phyloP scores from a whole-genome alignment of 2,888 invertebrate genomes.

The Meiosimyza platycephala region DNA sequence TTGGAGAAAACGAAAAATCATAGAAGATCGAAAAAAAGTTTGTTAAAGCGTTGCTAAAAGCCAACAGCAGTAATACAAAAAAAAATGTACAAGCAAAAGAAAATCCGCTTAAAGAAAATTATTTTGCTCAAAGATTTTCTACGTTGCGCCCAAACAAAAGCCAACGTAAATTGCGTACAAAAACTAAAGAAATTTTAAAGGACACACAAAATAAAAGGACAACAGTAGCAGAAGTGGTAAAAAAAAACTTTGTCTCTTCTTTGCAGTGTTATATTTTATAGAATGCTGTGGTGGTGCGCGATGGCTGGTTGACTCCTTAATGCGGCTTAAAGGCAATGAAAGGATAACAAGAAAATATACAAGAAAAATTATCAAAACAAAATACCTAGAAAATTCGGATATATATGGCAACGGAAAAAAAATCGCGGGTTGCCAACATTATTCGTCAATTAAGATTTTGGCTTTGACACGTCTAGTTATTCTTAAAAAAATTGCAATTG shows the following conservation, averaged over 20 bases:
- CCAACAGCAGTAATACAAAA: constrained; percentile 37
- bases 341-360: constrained; percentile 35
- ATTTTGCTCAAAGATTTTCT: constrained; percentile 53
- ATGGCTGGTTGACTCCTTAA: constrained; percentile 20
- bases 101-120: constrained; percentile 64
- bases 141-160: constrained; percentile 36
- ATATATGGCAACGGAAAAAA: no score
- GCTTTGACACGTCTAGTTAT: no score
- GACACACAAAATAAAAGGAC: background rate
- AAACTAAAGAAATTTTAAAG: constrained; percentile 4
- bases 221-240: background rate
- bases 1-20: constrained; percentile 13
- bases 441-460: no score
- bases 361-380: constrained; percentile 21
- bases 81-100: constrained; percentile 38
- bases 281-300: background rate
- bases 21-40: background rate
- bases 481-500: no score
- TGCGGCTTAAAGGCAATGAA: constrained; percentile 36
- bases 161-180: background rate
- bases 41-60: no score
- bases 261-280: background rate
- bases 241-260: no score
- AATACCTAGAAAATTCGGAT: background rate
- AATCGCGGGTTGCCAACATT: no score